Evolutionary conservation across 2,888 invertebrate species (phyloP), one percentile per base, ranked within the genome.

Genomic region (Diaphora mendica): DNA sequence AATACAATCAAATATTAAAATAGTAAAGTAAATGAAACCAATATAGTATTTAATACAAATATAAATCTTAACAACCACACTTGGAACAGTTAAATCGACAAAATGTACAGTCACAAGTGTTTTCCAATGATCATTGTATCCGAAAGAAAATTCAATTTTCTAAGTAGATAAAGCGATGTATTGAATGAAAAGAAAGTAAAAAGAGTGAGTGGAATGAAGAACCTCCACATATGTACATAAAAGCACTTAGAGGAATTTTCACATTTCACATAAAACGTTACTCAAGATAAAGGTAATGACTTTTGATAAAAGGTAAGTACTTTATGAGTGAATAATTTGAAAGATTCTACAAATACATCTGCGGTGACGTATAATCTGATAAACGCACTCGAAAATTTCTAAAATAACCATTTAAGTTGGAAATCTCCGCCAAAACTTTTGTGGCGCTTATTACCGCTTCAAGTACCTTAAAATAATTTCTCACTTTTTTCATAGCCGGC

Each of bases 381-480:
- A 91, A 91, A 85, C 88, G 87, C 88, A 87, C 88, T 90, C 88
- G 83, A 81, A 88, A 90, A 87, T 87, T 90, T 90, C 87, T 83
- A 88, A 91, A 91, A 91, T 91, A 91, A 91, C 88, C 89, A 90
- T 91, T 90, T 89, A 91, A 90, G 88, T 89, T 89, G 89, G 86
- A 91, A 92, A 92, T 90, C 90, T 89, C 86, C 82, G 87, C 82
- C 85, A 86, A 91, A 92, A 92, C 88, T 91, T 91, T 91, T 85
- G 86, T 86, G 87, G 87, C 86, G 89, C 90, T 91, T 91, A 92
- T 91, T 91, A 89, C 89, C 88, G 90, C 90, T 90, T 89, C 89
- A 88, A 90, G 90, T 91, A 87, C 87, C 88, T 90, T 91, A 90
- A 90, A 91, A 92, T 92, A 91, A 92, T 91, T 91, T 92, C 89